Evolutionary conservation across 1,140 invertebrate species (phyloP), one percentile per base, ranked within the genome.

Genomic region (Gryllus bimaculatus): DNA sequence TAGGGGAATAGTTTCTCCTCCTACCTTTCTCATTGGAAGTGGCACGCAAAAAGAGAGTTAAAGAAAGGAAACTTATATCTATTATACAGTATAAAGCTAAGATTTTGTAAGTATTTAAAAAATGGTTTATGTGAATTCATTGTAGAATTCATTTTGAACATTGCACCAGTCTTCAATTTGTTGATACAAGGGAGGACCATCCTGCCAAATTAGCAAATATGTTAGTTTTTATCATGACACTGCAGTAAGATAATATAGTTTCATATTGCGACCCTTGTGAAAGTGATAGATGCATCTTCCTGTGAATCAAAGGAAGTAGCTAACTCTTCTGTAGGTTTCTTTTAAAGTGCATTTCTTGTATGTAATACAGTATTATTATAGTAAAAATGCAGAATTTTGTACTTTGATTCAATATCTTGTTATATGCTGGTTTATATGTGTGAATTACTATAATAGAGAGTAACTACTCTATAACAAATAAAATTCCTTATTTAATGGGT

Each of bases 291-390:
- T 80, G 39, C 20, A 79, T 79, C 80, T 81, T 81, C 80, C 80
- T 78, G 78, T 49, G 80, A 73, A 54, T 78, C 74, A 47, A 66
- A 80, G 80, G 80, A 80, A 80, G 80, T 80, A 78, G 77, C 54
- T 66, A 79, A 79, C 91, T 93, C 92, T 92, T 93, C 91, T 92
- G 91, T 92, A 92, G 91, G 91, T 93, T 93, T 93, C 91, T 90
- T 89, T 90, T 89, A 91, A 79, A 92, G 92, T 93, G 92, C 92
- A 93, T 93, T 93, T 93, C 92, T 92, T 92, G 90, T 92, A 92
- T 92, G 91, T 92, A 92, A 92, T 92, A 92, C 92, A 93, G 92
- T 92, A 92, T 92, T 93, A 93, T 89, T 88, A 89, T 90, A 90
- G 88, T 79, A 78, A 74, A 75, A 79, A 74, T 47, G 73, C 78